Percentiles rank a stretch among this genome's conserved stretches.
Evolutionary conservation across 2,113 vertebrate species (phyloP).

Genomic region (Antidorcas marsupialis): DNA sequence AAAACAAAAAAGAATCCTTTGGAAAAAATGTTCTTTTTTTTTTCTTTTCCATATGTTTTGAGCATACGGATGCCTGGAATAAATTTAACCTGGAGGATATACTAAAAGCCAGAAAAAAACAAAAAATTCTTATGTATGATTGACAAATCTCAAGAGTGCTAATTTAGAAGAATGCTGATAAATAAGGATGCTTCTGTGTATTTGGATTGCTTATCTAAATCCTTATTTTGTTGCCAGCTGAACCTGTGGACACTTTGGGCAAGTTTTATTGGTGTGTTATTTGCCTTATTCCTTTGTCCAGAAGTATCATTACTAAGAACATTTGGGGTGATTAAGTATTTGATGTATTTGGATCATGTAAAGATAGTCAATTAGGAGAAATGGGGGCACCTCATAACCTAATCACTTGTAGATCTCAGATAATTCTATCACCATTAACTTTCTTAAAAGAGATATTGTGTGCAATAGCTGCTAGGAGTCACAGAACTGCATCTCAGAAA

Average conservation of each 20-base stretch:
- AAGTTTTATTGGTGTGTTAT: not conserved
- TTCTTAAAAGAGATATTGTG: not conserved
- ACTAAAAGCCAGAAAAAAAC: constrained; percentile 34
- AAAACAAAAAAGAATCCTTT: constrained; percentile 40
- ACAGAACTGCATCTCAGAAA: not conserved
- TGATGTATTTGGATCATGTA: not conserved
- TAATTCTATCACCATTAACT: not conserved
- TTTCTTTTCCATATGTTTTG: constrained; percentile 57
- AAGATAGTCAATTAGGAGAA: not conserved
- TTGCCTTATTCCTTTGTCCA: not conserved
- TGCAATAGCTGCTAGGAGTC: not conserved
- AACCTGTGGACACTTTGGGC: not conserved
- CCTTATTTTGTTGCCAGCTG: not conserved
- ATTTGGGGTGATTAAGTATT: not conserved
- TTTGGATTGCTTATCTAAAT: not conserved
- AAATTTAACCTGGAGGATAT: constrained; percentile 55
- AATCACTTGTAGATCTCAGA: not conserved
- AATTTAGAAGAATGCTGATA: constrained; percentile 52
- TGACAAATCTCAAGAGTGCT: constrained; percentile 43
- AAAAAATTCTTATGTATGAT: constrained; percentile 37
- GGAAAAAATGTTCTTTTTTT: not conserved
- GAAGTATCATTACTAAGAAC: not conserved
- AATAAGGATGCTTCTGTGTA: not conserved
- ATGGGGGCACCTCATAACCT: not conserved
- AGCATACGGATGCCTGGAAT: constrained; percentile 49